Base-by-base conservation (phyloP, 2,797 vertebrate genomes). In the Sorex maritimensis region DNA sequence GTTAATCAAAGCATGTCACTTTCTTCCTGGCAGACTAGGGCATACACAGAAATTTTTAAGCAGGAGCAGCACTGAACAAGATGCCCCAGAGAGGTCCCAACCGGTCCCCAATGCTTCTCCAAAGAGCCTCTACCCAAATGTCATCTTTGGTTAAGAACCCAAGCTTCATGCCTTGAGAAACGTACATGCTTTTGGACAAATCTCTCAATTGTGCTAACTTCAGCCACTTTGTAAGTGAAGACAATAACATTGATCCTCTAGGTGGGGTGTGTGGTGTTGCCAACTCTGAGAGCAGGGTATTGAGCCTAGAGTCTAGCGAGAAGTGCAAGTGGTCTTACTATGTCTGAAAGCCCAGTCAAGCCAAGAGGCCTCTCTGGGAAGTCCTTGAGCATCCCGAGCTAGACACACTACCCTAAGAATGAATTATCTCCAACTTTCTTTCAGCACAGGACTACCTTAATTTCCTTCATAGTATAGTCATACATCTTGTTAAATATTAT, bases 101-200 rank as follows among this genome's bases (percentile, higher is more conserved):
- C 5, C 14, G 28, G 10, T 52, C 52, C 30, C 30, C 52, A 52
- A 2, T 28, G 49, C 52, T 46, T 65, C 41, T 7, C 41, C 41
- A 44, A 44, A 7, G 41, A 44, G 5, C 41, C 67, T 79, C 30
- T 94, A 52, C 6, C 88, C 68, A 63, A 55, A 19, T 55, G 13
- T 72, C 24, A 65, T 46, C 81, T 82, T 85, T 81, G 55, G 12
- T 78, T 85, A 78, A 84, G 65, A 91, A 55, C 6, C 69, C 2
- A 30, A 15, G 9, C 5, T 46, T 75, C 30, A 14, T 17, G 1
- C 12, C 78, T 88, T 78, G 34, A 73, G 49, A 86, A 23, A 34
- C 30, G 67, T 88, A 68, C 81, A n/a, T 38, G 69, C 58, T 58
- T 24, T 74, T 24, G 12, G 26, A 41, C 19, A 81, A 34, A 72